Evolutionary conservation across 2,113 vertebrate species (phyloP), one percentile per base, ranked within the genome.

Genomic region (Uria lomvia): DNA sequence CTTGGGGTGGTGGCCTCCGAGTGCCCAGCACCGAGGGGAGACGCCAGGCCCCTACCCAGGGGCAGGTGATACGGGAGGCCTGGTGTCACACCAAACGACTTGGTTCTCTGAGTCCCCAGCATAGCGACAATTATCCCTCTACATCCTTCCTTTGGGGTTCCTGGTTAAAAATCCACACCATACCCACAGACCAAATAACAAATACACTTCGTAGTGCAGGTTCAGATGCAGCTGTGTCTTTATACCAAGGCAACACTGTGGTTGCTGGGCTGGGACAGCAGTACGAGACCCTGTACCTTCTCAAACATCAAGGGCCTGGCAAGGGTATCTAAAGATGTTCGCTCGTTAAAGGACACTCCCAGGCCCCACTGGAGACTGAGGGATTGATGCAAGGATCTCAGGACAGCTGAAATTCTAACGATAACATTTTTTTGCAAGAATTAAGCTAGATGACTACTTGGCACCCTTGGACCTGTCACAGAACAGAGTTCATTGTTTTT

Each of bases 181-280:
- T 23, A 16, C 20, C 9, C 11, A 3, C 50, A 34, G 83, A 29
- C 8, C 29, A 15, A 55, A 22, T 17, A 40, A 49, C 36, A 66
- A 32, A 70, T n/a, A 6, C 38, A 1, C n/a, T 32, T 22, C 8
- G 34, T 42, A n/a, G 36, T 12, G n/a, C 38, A 3, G 24, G 36
- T 38, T 73, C 16, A 19, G 45, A 9, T 17, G 74, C 6, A 29
- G 70, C 32, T 24, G 63, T 62, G 38, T 23, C 56, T 82, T 79
- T 14, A 1, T 17, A 43, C 29, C 70, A 30, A 12, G 1, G 0
- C 49, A 22, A 15, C 1, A 6, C 58, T 73, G 67, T 0, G 0
- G 53, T 9, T 34, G 38, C n/a, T 36, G 47, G 42, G 15, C 38
- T 29, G 36, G 23, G 22, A 11, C 36, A 40, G 77, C 0, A 1